These are phyloP conservation scores for Drosophila rufa DNA, from an alignment of 1,140 invertebrate species.

Conservation along the genomic window DNA sequence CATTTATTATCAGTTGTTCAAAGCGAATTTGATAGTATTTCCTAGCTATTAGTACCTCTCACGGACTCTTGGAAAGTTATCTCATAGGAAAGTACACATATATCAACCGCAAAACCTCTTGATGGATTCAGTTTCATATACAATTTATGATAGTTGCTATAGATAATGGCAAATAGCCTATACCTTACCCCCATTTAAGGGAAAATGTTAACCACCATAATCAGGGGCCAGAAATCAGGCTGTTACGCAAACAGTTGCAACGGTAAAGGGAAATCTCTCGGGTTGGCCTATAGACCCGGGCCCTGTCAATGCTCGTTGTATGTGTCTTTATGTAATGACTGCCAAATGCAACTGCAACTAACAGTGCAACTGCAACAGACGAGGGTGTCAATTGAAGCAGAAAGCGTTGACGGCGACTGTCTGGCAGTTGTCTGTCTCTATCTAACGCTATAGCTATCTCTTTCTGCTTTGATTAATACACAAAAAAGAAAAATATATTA, in stretches of 20 bases:
- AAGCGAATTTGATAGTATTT: too few relatives aligned
- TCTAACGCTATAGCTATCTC: not conserved
- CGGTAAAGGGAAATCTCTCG: conserved; percentile 50
- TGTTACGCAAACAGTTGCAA: conserved; percentile 59
- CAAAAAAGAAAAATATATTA: too few relatives aligned
- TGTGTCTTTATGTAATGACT: conserved; percentile 63
- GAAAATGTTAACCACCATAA: conserved; percentile 25
- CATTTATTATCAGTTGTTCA: too few relatives aligned
- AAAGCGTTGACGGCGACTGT: conserved; percentile 55
- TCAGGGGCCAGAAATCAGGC: conserved; percentile 43
- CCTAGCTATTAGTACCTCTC: not conserved
- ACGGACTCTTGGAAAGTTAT: conserved; percentile 6
- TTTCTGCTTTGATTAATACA: not conserved
- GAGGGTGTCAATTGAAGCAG: conserved; percentile 81
- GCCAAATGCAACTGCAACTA: conserved; percentile 45
- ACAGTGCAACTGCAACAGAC: conserved; percentile 34
- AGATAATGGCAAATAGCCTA: conserved; percentile 24
- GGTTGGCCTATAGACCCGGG: conserved; percentile 15
- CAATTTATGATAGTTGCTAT: conserved; percentile 29
- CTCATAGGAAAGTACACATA: conserved; percentile 20
- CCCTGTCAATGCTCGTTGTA: conserved; percentile 56
- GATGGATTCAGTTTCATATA: conserved; percentile 16
- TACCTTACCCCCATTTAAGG: conserved; percentile 33
- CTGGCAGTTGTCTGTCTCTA: conserved; percentile 12
- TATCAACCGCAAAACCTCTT: conserved; percentile 31